These are phyloP conservation scores for Xenops minutus DNA, from an alignment of 2,797 vertebrate genomes.

Conservation along the genomic window DNA sequence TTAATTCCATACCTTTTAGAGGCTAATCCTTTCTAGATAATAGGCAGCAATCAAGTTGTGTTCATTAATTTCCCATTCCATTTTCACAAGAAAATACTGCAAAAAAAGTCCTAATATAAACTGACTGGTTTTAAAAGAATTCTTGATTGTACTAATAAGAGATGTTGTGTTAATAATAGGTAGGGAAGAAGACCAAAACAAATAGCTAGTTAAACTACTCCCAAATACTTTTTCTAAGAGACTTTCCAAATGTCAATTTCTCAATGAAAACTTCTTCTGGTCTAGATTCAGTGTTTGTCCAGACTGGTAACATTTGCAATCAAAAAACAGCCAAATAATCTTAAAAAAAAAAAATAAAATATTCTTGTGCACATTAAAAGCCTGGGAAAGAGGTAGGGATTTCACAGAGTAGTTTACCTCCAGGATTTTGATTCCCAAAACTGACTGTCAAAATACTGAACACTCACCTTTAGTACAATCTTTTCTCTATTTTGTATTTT, in stretches of 20 bases:
- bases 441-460: not conserved
- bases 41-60: not conserved
- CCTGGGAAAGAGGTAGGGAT: not conserved
- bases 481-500: not conserved
- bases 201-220: not conserved
- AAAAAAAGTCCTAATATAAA: not conserved
- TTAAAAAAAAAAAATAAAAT: not conserved
- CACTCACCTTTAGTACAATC: not conserved
- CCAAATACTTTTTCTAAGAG: not conserved
- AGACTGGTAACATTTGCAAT: not conserved
- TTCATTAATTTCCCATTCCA: not conserved
- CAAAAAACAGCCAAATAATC: not conserved
- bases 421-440: not conserved
- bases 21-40: not conserved
- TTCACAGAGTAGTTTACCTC: not conserved
- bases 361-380: not conserved
- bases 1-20: not conserved
- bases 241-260: not conserved
- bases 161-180: not conserved
- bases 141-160: not conserved
- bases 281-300: not conserved
- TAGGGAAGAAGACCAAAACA: not conserved
- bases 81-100: not conserved
- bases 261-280: rapidly evolving
- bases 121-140: not conserved